Base-by-base conservation (phyloP, 2,113 vertebrate species). In the Aphyosemion australe region DNA sequence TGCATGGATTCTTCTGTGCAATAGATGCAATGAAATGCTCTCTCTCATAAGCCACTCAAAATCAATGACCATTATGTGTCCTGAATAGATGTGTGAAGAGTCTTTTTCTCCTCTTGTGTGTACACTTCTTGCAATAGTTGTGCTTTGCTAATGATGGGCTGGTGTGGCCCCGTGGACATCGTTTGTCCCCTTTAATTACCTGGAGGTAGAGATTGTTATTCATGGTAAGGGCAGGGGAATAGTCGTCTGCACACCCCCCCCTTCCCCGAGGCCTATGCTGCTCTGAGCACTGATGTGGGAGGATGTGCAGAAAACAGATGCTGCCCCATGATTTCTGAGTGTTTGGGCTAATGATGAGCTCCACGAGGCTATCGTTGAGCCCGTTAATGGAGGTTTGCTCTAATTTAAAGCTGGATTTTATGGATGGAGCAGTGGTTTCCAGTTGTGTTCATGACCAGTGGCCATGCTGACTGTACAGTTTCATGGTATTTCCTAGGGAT, bases 31-130 rank as follows among this genome's bases (percentile, higher is more conserved):
- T 84, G 65, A 85, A 89, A 91, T 80, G 80, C 61, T 78, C 70
- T 84, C 2, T 67, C 74, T 72, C 66, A 61, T 62, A 66, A 71
- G 56, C 46, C 66, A 88, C 89, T 89, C 46, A 9, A 87, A 93
- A 95, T 93, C 90, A 92, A 88, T 90, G 72, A 46, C 75, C 78
- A 85, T 93, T 90, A 92, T 83, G 69, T 83, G 57, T 72, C 79
- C 73, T 76, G 56, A 65, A 81, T 78, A 83, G 80, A 72, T 72
- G 70, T 85, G 59, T 80, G 54, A 0, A 0, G 52, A 80, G 63
- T 56, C 68, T 73, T 71, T 73, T 71, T 84, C 82, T 82, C 52
- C 55, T 51, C 15, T 2, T 79, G 73, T 84, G 76, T 56, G 75
- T 82, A 78, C 34, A 79, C 77, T 67, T 71, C 52, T 69, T 69